Evolutionary conservation across 2,888 invertebrate genomes (phyloP), one percentile per base, ranked within the genome.

Genomic region (Cerastoderma edule): DNA sequence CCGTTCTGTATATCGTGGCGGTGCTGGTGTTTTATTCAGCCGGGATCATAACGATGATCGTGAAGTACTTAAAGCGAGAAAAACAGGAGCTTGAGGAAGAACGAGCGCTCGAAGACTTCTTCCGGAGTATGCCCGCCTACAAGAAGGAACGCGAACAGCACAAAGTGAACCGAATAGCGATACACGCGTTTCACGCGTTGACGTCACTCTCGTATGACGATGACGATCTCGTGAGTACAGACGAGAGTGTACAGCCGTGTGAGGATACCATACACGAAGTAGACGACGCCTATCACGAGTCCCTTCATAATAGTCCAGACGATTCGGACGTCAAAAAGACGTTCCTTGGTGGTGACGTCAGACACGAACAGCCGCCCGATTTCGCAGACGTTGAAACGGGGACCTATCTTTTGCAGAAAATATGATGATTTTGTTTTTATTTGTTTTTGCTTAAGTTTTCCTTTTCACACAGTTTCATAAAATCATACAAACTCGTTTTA

Each of bases 161-260:
- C 28, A 78, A 86, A 19, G 90, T 90, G 8, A 89, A 90, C 75
- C 78, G 82, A 39, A 83, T 88, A n/a, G 90, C 90, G 19, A 90
- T 90, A 64, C 85, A 86, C 24, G 90, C 90, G 10, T 90, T 90
- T 75, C 88, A 89, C 76, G 88, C 89, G 0, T 69, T 90, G 75
- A 90, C 90, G 22, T 87, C 88, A 46, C 78, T 86, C 44, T 84
- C 86, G 0, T 75, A 80, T 53, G 79, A 79, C 64, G 85, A 88
- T 46, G 83, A 83, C 33, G 83, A 84, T 30, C 50, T 64, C 5
- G 67, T 69, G 2, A 69, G 57, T 27, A 56, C 71, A 8, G 75
- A 75, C 13, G 75, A 75, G 13, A 74, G 75, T 19, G 56, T 57
- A 6, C 65, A 69, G 33, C 46, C 65, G 54, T 75, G 72, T 72